A percentile compares a stretch with the other conserved stretches of the same genome.
These are phyloP conservation scores for Poecile montanus DNA, from an alignment of 2,797 vertebrate genomes.

Conservation along the genomic window DNA sequence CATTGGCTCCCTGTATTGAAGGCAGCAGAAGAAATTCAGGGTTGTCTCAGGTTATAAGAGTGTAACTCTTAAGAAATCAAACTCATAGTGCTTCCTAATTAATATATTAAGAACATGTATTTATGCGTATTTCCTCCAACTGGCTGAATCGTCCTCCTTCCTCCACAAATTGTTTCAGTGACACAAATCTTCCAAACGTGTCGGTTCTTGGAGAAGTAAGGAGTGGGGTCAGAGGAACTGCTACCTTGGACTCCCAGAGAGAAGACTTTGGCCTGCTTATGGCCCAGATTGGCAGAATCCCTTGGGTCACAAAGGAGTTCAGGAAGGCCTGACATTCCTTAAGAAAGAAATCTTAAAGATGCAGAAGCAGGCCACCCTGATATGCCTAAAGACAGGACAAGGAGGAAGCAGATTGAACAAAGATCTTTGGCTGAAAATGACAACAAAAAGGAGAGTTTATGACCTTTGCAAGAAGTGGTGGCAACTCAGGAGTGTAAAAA, in stretches of 20 bases:
- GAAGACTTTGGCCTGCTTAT: not conserved
- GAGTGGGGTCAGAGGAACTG: not conserved
- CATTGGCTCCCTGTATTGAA: not conserved
- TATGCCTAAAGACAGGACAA: not conserved
- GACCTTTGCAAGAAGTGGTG: not conserved
- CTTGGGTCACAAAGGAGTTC: not conserved
- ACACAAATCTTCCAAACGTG: not conserved
- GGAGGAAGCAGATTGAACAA: not conserved
- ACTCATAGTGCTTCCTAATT: not conserved
- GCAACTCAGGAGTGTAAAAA: not conserved
- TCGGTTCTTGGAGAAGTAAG: not conserved
- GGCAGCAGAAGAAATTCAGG: not conserved
- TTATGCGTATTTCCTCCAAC: not conserved
- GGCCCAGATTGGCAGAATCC: not conserved
- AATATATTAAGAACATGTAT: not conserved
- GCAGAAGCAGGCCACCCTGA: accelerated
- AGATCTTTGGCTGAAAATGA: not conserved
- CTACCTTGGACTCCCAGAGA: accelerated
- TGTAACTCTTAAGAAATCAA: not conserved
- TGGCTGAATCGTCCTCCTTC: not conserved
- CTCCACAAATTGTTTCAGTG: not conserved
- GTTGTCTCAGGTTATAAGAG: not conserved
- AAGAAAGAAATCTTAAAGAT: not conserved
- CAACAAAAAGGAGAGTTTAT: not conserved
- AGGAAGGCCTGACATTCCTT: not conserved